Evolutionary conservation across 2,888 invertebrate genomes (phyloP).

Genomic region (Synergus japonicus): DNA sequence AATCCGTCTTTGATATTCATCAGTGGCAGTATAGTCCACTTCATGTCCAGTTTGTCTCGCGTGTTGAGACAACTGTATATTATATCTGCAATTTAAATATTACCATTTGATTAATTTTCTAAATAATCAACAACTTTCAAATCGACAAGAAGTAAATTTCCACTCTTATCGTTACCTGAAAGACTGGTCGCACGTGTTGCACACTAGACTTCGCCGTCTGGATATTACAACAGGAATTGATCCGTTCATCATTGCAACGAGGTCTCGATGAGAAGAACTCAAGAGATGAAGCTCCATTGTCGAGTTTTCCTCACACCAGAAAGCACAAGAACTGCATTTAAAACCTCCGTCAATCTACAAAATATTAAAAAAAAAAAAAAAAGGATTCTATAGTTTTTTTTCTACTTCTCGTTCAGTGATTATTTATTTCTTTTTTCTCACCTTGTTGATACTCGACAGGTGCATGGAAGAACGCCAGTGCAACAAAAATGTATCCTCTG

Average conservation of each 20-base stretch:
- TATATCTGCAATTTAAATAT: conserved; percentile 82
- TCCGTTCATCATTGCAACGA: conserved; percentile 86
- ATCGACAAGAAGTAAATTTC: neutral
- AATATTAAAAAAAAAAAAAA: neutral
- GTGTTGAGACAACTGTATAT: conserved; percentile 85
- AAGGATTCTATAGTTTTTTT: neutral
- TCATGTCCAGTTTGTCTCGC: conserved; percentile 79
- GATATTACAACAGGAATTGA: conserved; percentile 89
- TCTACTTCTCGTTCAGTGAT: neutral
- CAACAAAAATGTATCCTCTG: conserved; percentile 83
- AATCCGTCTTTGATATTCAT: conserved; percentile 83
- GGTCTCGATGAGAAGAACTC: conserved; percentile 84
- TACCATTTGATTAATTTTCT: neutral
- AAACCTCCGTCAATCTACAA: conserved; percentile 80
- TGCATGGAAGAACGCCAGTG: conserved; percentile 87
- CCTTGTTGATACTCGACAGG: conserved; percentile 77
- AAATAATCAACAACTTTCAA: neutral
- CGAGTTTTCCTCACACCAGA: conserved; percentile 82
- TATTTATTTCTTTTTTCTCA: conserved; percentile 52
- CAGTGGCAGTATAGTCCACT: conserved; percentile 80
- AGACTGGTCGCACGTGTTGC: conserved; percentile 83
- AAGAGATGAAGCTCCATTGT: conserved; percentile 85
- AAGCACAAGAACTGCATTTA: conserved; percentile 87
- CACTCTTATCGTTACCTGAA: conserved; percentile 78
- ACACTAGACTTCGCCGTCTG: conserved; percentile 82